Percentiles rank a stretch among this genome's conserved stretches.
phyloP scores from a whole-genome alignment of 2,797 vertebrate genomes.

The Chelon labrosus region DNA sequence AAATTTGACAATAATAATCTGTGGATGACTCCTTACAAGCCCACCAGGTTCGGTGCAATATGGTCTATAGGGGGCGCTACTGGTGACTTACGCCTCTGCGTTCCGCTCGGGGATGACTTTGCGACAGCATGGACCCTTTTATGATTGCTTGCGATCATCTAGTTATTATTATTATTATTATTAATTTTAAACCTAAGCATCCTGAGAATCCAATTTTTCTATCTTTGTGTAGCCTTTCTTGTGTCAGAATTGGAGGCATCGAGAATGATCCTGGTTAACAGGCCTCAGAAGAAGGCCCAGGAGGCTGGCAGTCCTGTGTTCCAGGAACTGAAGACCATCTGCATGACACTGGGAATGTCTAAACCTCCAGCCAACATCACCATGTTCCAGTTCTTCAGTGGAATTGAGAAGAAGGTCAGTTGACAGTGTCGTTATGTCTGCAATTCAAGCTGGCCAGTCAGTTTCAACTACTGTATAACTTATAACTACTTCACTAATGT shows the following conservation, averaged over 20 bases:
- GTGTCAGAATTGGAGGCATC: slow-evolving; percentile 97
- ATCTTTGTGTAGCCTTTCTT: slow-evolving; percentile 88
- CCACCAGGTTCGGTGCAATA: too few relatives aligned
- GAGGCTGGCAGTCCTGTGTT: slow-evolving; percentile 92
- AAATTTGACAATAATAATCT: too few relatives aligned
- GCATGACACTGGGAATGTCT: slow-evolving; percentile 97
- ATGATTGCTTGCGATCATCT: too few relatives aligned
- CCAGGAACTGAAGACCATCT: slow-evolving; percentile 96
- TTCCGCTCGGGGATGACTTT: too few relatives aligned
- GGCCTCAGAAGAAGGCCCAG: slow-evolving; percentile 89
- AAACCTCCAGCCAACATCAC: slow-evolving; percentile 98
- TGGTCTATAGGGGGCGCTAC: too few relatives aligned
- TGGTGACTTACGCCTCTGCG: too few relatives aligned
- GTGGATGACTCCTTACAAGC: too few relatives aligned
- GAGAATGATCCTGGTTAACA: slow-evolving; percentile 93
- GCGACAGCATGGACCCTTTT: too few relatives aligned
- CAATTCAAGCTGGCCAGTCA: too few relatives aligned
- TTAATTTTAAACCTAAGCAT: neutral
- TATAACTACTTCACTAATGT: too few relatives aligned
- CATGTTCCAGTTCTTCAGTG: slow-evolving; percentile 99
- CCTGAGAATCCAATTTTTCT: neutral
- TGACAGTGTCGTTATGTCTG: neutral
- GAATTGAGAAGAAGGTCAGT: slow-evolving; percentile 97
- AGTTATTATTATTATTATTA: too few relatives aligned
- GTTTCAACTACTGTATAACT: too few relatives aligned